Percentiles rank a stretch among this genome's conserved stretches.
These are phyloP conservation scores for Druon quercuslanigerum DNA, from an alignment of 1,140 invertebrate species.

Conservation along the genomic window DNA sequence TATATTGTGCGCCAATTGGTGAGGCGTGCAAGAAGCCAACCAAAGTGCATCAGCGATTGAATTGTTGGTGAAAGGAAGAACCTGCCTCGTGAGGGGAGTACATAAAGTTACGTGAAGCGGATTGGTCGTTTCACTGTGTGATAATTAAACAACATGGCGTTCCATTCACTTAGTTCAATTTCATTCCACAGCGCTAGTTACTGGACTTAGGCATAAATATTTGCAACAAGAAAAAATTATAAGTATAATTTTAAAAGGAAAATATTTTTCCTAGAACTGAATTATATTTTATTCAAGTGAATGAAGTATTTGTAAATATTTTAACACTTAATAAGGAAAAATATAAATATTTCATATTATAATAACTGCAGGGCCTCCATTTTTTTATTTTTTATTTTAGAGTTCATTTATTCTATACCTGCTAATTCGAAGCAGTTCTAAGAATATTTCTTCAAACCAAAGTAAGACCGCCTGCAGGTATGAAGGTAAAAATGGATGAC, in stretches of 20 bases:
- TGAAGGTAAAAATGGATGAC: slow-evolving; percentile 19
- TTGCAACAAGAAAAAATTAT: not conserved
- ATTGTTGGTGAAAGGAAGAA: slow-evolving; percentile 31
- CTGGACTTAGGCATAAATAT: slow-evolving; percentile 34
- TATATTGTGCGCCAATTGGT: slow-evolving; percentile 17
- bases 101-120: slow-evolving; percentile 27
- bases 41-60: slow-evolving; percentile 31
- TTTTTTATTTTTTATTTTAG: not conserved
- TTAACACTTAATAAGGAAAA: too few relatives aligned
- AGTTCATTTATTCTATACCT: not conserved
- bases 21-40: not conserved
- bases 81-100: slow-evolving; percentile 38
- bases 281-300: too few relatives aligned
- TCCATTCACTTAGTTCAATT: slow-evolving; percentile 41
- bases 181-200: slow-evolving; percentile 55
- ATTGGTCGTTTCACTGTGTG: slow-evolving; percentile 52
- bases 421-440: not conserved
- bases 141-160: slow-evolving; percentile 62
- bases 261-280: not conserved
- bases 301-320: too few relatives aligned
- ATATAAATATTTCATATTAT: too few relatives aligned
- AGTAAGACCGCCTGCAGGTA: not conserved
- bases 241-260: not conserved
- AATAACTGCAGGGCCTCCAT: not conserved
- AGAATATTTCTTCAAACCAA: not conserved